Percentiles rank a stretch among this genome's conserved stretches.
Conservation (phyloP, 1,140 invertebrate genomes). For the Condylostylus longicornis region DNA sequence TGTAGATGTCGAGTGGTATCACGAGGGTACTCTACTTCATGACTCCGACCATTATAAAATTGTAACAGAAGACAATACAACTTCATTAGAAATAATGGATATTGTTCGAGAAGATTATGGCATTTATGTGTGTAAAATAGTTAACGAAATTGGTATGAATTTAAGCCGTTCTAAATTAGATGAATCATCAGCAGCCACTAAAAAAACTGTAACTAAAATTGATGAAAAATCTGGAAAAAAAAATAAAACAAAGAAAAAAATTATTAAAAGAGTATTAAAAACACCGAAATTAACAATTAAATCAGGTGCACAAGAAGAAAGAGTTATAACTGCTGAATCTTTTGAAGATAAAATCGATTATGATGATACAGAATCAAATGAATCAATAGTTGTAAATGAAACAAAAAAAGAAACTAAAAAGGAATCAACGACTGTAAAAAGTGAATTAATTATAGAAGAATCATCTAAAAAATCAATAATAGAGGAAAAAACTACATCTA, state of each 20-base stretch:
- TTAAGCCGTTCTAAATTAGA: slow-evolving; percentile 63
- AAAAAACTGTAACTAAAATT: slow-evolving; percentile 29
- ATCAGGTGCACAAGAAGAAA: not conserved
- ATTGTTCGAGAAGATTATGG: slow-evolving; percentile 58
- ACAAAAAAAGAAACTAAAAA: slow-evolving; percentile 9
- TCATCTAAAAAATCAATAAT: too few species aligned
- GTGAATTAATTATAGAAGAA: too few species aligned
- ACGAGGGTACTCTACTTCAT: slow-evolving; percentile 63
- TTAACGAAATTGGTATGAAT: slow-evolving; percentile 66
- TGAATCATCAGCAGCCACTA: slow-evolving; percentile 33
- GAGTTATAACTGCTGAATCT: slow-evolving; percentile 17
- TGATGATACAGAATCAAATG: slow-evolving; percentile 23
- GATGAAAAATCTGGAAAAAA: slow-evolving; percentile 17
- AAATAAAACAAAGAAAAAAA: slow-evolving; percentile 28
- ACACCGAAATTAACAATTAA: slow-evolving; percentile 13
- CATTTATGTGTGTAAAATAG: slow-evolving; percentile 71
- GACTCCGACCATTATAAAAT: slow-evolving; percentile 57
- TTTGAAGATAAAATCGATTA: slow-evolving; percentile 18
- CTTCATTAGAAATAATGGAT: slow-evolving; percentile 52
- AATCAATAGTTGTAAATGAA: slow-evolving; percentile 23
- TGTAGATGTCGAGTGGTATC: slow-evolving; percentile 79
- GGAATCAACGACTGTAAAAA: too few species aligned
- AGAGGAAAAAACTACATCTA: slow-evolving; percentile 13
- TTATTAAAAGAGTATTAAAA: slow-evolving; percentile 24
- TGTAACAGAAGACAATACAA: slow-evolving; percentile 48